These are phyloP conservation scores for Schizothorax lantsangensis DNA, from an alignment of 2,797 vertebrate species.

Conservation along the genomic window DNA sequence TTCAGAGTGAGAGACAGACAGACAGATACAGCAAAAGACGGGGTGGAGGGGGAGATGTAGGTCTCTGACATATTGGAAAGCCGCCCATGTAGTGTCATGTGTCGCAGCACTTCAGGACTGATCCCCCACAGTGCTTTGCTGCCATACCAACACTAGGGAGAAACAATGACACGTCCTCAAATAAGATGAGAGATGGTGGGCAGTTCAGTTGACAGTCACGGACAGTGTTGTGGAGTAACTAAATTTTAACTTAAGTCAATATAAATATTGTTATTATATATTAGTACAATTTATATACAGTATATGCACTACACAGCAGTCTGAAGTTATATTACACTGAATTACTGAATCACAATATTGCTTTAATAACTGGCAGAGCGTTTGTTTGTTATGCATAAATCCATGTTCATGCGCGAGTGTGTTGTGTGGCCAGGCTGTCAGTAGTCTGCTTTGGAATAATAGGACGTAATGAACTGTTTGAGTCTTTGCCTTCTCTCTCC, in stretches of 20 bases:
- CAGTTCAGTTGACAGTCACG: not conserved
- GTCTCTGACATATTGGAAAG: conserved; percentile 50
- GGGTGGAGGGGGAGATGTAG: conserved; percentile 30
- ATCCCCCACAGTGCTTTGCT: conserved; percentile 49
- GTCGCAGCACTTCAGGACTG: conserved; percentile 50
- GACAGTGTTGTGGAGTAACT: not conserved
- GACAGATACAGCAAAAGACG: conserved; percentile 47
- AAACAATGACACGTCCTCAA: conserved; percentile 36
- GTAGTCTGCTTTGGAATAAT: conserved; percentile 84
- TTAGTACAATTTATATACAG: not conserved
- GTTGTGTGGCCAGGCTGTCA: conserved; percentile 79
- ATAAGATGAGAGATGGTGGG: not conserved
- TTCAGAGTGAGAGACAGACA: conserved; percentile 26
- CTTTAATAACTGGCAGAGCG: not conserved
- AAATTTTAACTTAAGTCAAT: not conserved
- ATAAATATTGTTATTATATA: not conserved
- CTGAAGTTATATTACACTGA: not conserved
- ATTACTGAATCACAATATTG: conserved; percentile 17
- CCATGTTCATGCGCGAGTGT: conserved; percentile 42
- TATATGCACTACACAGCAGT: not conserved
- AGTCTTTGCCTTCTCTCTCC: conserved; percentile 64
- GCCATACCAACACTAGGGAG: conserved; percentile 16
- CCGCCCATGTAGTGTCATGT: conserved; percentile 53
- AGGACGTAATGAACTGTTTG: conserved; percentile 88
- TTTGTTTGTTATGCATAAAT: conserved; percentile 30